Conservation (phyloP, 2,888 invertebrate species). For the Dimorphilus gyrociliatus region DNA sequence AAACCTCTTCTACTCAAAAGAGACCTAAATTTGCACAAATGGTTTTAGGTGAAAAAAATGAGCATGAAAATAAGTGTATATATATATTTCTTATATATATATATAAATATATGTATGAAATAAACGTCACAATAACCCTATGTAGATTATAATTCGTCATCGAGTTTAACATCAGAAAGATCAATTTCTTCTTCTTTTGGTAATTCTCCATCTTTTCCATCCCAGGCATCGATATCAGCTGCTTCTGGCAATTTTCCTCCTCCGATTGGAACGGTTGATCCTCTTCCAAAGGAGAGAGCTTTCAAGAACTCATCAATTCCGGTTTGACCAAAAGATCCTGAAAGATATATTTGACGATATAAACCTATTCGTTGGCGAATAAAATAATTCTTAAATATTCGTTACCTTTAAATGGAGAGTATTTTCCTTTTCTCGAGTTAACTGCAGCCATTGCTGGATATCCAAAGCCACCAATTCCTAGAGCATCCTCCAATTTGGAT, state of each 20-base stretch:
- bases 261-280: constrained; percentile 59
- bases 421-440: constrained; percentile 90
- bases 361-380: too few relatives aligned
- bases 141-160: too few relatives aligned
- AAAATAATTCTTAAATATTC: too few relatives aligned
- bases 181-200: constrained; percentile 63
- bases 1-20: too few relatives aligned
- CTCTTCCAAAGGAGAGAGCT: constrained; percentile 79
- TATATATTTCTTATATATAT: too few relatives aligned
- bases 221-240: constrained; percentile 58
- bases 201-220: constrained; percentile 73
- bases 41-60: too few relatives aligned
- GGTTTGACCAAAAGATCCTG: constrained; percentile 71
- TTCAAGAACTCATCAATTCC: constrained; percentile 91
- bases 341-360: too few relatives aligned
- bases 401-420: constrained; percentile 76
- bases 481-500: constrained; percentile 59
- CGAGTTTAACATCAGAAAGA: constrained; percentile 69
- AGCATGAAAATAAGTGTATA: too few relatives aligned
- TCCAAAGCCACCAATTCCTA: constrained; percentile 94
- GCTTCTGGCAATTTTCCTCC: constrained; percentile 50
- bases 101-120: too few relatives aligned
- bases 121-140: too few relatives aligned
- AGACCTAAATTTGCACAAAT: too few relatives aligned
- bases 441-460: constrained; percentile 96